Percentiles rank a stretch among this genome's conserved stretches.
phyloP scores from a whole-genome alignment of 2,113 vertebrate species.

The Mus pahari region DNA sequence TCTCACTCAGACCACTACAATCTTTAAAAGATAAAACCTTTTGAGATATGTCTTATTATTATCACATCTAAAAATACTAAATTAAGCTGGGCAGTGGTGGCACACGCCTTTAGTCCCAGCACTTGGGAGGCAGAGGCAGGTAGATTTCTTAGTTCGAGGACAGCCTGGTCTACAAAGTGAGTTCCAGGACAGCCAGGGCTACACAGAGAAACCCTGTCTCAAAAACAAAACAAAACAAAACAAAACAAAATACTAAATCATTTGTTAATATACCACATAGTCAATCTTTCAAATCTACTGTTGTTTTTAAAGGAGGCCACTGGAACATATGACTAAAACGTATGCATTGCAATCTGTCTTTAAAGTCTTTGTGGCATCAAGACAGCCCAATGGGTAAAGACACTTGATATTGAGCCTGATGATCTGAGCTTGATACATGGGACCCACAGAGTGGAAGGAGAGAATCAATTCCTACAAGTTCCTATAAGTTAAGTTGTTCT shows the following conservation, averaged over 20 bases:
- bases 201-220: too few relatives aligned
- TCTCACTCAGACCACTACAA: not conserved
- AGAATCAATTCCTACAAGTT: not conserved
- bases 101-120: too few relatives aligned
- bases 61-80: constrained; percentile 25
- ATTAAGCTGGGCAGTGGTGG: too few relatives aligned
- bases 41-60: not conserved
- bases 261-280: constrained; percentile 30
- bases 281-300: not conserved
- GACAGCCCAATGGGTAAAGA: not conserved
- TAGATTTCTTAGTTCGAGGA: too few relatives aligned
- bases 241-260: constrained; percentile 25
- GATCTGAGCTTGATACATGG: not conserved
- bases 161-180: too few relatives aligned
- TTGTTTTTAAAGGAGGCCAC: not conserved
- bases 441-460: not conserved
- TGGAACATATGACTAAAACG: not conserved
- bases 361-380: not conserved
- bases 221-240: too few relatives aligned
- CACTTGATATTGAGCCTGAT: not conserved
- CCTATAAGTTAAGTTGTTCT: not conserved
- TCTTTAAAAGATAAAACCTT: constrained; percentile 10
- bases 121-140: too few relatives aligned
- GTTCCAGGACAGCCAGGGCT: too few relatives aligned
- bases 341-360: not conserved